Percentiles rank a stretch among this genome's conserved stretches.
Evolutionary conservation across 2,797 vertebrate genomes (phyloP).

Genomic region (Sphenodon punctatus): DNA sequence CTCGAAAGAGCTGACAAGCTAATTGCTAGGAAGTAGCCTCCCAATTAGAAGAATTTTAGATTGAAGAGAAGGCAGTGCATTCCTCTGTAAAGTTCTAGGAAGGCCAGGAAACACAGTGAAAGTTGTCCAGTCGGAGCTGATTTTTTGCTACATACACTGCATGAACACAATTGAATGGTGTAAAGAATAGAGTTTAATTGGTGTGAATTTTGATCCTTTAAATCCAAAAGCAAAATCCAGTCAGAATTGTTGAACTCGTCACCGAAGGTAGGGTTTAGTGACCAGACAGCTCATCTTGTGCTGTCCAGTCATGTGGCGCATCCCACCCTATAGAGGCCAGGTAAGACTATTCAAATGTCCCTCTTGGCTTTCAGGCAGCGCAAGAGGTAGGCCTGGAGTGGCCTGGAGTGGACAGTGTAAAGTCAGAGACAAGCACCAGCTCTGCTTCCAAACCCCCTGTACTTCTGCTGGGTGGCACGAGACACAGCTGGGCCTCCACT

Average conservation of each 20-base stretch:
- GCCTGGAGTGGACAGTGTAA: no score
- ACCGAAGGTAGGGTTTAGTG: no score
- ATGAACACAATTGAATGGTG: not conserved
- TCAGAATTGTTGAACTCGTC: not conserved
- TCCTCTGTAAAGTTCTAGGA: not conserved
- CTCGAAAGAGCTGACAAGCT: not conserved
- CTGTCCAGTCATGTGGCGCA: no score
- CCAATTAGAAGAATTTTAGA: not conserved
- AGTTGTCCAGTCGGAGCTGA: not conserved
- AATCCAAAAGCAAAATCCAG: not conserved
- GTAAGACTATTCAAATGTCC: no score
- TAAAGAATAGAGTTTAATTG: not conserved
- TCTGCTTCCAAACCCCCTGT: no score
- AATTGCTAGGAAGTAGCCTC: not conserved
- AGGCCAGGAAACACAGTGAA: not conserved
- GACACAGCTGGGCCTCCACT: no score
- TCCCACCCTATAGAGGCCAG: no score
- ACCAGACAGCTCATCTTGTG: no score
- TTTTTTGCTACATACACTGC: accelerated
- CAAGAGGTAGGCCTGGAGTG: no score
- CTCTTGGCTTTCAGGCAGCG: no score
- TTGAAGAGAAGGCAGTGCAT: not conserved
- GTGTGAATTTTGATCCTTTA: not conserved
- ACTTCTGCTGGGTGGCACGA: no score
- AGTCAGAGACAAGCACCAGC: no score